Conservation (phyloP, 2,113 vertebrate genomes). For the Neogale vison region DNA sequence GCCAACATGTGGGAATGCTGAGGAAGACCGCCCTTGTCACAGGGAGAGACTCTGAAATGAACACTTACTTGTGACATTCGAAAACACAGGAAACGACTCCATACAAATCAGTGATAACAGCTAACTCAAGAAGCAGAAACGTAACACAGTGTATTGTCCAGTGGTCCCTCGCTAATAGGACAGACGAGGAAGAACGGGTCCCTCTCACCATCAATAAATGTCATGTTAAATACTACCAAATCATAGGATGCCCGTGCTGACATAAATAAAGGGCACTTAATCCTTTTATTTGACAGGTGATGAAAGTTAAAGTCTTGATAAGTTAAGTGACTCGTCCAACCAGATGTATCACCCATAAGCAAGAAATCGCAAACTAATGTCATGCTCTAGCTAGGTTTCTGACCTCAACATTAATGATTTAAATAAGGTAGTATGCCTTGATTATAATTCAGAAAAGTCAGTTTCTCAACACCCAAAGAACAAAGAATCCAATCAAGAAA, state of each 20-base stretch:
- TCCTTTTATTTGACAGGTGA: not conserved
- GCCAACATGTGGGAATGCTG: not conserved
- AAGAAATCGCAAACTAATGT: not conserved
- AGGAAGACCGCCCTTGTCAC: not conserved
- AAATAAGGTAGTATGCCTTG: not conserved
- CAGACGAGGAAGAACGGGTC: not conserved
- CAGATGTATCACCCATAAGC: not conserved
- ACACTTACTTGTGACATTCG: not conserved
- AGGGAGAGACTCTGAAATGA: not conserved
- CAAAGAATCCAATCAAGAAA: too few species aligned
- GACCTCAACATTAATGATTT: not conserved
- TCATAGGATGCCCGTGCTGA: not conserved
- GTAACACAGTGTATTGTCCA: not conserved
- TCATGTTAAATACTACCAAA: not conserved
- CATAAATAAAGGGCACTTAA: not conserved
- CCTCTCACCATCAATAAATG: not conserved
- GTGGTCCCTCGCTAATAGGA: not conserved
- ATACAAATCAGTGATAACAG: not conserved
- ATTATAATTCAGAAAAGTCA: conserved; percentile 10
- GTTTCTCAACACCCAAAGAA: not conserved
- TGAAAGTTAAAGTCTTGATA: not conserved
- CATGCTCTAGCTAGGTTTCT: not conserved
- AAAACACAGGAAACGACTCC: not conserved
- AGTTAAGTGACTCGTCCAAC: not conserved
- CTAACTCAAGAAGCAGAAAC: not conserved